These are phyloP conservation scores for Bacillus rossius DNA, from an alignment of 1,140 invertebrate genomes.

Conservation along the genomic window DNA sequence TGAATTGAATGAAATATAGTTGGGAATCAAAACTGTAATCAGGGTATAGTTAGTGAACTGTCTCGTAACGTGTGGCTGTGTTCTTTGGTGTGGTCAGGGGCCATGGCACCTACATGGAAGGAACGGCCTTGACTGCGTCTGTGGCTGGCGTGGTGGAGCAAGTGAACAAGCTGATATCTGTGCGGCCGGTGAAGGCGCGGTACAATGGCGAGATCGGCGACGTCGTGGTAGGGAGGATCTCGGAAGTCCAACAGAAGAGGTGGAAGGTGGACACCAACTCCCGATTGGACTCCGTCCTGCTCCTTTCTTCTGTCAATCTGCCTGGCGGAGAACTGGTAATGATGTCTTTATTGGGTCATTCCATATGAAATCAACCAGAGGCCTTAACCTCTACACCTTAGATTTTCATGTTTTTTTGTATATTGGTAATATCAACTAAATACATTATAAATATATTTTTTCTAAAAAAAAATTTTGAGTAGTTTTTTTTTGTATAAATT, in stretches of 20 bases:
- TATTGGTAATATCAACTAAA: too few species aligned
- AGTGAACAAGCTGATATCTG: conserved; percentile 92
- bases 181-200: conserved; percentile 76
- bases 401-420: too few species aligned
- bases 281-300: conserved; percentile 79
- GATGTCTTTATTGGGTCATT: too few species aligned
- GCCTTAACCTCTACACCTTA: too few species aligned
- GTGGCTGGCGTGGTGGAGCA: conserved; percentile 90
- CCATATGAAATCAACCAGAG: too few species aligned
- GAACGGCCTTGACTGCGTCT: conserved; percentile 78
- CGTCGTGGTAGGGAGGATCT: conserved; percentile 90
- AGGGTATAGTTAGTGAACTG: too few species aligned
- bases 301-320: conserved; percentile 92
- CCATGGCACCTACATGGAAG: conserved; percentile 89
- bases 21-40: too few species aligned
- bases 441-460: too few species aligned
- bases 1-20: too few species aligned
- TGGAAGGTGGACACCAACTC: conserved; percentile 97
- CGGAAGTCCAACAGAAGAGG: conserved; percentile 83
- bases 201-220: conserved; percentile 96
- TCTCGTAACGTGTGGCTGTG: conserved; percentile 2
- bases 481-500: too few species aligned
- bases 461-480: too few species aligned
- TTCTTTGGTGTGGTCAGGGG: conserved; percentile 57
- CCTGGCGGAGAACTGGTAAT: conserved; percentile 90